phyloP scores from a whole-genome alignment of 2,113 vertebrate species.

The Zosterops lateralis region DNA sequence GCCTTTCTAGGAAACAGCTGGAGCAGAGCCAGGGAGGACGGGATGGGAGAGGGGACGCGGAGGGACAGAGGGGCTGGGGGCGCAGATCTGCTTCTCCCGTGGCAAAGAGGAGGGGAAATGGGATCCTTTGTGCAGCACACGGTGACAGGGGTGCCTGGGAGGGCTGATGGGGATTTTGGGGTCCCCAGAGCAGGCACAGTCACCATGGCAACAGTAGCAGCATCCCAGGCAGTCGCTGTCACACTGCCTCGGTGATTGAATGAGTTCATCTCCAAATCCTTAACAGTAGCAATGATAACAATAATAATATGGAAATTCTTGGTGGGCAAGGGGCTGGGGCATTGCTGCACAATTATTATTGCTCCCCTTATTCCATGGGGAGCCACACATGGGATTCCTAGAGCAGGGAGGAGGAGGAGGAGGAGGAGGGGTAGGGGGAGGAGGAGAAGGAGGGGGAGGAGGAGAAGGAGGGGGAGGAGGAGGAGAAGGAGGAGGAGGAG shows the following conservation, averaged over 20 bases:
- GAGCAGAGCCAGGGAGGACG: slow-evolving; percentile 11
- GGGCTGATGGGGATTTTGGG: slow-evolving; percentile 19
- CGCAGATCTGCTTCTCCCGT: background rate
- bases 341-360: too few species aligned
- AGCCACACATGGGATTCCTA: accelerated
- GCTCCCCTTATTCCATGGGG: accelerated
- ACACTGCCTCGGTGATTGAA: slow-evolving; percentile 27
- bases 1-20: slow-evolving; percentile 49
- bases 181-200: slow-evolving; percentile 37
- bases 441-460: background rate
- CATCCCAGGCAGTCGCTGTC: slow-evolving; percentile 69
- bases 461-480: background rate
- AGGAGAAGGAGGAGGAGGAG: background rate
- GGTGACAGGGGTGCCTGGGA: background rate
- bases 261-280: slow-evolving; percentile 47
- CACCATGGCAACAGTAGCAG: slow-evolving; percentile 75
- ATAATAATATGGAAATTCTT: background rate
- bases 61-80: background rate
- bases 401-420: background rate
- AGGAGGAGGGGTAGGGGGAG: background rate
- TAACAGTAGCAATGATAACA: background rate
- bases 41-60: background rate
- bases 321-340: background rate
- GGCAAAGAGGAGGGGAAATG: background rate
- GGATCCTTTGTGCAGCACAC: background rate